Evolutionary conservation across 2,113 vertebrate genomes (phyloP), one percentile per base, ranked within the genome.

Genomic region (Triplophysa siluroides): DNA sequence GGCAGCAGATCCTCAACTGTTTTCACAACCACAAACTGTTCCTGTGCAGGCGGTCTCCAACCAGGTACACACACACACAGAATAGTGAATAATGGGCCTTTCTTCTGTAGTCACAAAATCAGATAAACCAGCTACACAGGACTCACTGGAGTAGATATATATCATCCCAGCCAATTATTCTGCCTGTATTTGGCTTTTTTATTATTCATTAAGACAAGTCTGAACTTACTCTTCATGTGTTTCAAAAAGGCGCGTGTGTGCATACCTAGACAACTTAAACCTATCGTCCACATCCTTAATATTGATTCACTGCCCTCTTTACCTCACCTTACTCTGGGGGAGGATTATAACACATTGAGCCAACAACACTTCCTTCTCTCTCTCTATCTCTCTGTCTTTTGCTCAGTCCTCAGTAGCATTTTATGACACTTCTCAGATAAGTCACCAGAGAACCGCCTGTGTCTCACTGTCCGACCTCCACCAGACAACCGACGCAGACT

Each of bases 41-140:
- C 88, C 88, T 41, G 47, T 96, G 74, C 94, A 94, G 80, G 96
- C 92, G 0, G 91, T 97, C 63, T 98, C 97, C n/a, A 89, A 91
- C 56, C 94, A 98, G 97, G 97, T 99, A 93, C 66, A 66, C 65
- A 80, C 23, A 70, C 24, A 29, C 60, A 70, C 18, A 18, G 16
- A 19, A 64, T 3, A 7, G 23, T 63, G 38, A 76, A 6, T 62
- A 76, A 61, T 62, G 18, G 72, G 18, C 58, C 52, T 29, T 65
- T n/a, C 24, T 38, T 80, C n/a, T 33, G 50, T 29, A 33, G 2
- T 70, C 47, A 56, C 18, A 71, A 12, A 58, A 24, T 6, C 24
- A 54, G 10, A n/a, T 56, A 71, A 54, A 70, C 19, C 26, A 56
- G 29, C 54, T 26, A n/a, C 16, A 56, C 11, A 33, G 69, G 4